phyloP scores from a whole-genome alignment of 2,113 vertebrate species.

The Struthidea cinerea region DNA sequence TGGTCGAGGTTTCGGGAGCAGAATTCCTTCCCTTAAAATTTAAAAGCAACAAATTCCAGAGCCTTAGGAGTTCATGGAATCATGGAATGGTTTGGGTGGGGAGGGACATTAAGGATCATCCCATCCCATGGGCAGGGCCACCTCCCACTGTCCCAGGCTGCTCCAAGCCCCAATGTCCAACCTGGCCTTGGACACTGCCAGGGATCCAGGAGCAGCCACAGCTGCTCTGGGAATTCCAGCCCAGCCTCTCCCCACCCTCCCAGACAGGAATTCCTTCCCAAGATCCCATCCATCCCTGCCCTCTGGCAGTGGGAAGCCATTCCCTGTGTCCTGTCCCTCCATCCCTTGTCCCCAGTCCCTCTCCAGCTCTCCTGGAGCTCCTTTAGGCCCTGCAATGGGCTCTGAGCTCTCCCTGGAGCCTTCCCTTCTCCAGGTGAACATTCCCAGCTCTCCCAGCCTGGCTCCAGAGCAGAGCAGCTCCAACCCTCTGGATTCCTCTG shows the following conservation, averaged over 20 bases:
- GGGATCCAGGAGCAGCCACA: background rate
- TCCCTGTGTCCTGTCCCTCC: background rate
- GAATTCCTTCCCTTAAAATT: background rate
- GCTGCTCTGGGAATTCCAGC: background rate
- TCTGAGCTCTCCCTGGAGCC: background rate
- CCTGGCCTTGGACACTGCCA: background rate
- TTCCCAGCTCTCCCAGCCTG: background rate
- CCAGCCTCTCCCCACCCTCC: background rate
- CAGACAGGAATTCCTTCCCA: background rate
- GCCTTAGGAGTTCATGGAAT: background rate
- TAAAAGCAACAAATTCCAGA: background rate
- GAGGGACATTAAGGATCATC: background rate
- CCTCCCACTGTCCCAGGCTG: background rate
- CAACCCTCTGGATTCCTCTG: background rate
- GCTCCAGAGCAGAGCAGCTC: background rate
- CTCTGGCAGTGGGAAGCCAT: background rate
- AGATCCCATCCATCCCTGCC: background rate
- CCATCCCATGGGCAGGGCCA: background rate
- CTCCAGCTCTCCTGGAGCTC: background rate
- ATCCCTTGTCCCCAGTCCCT: background rate
- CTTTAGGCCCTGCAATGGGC: background rate
- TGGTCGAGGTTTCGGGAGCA: accelerated
- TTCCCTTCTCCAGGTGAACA: background rate
- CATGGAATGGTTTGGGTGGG: background rate
- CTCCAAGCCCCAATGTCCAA: background rate